Conservation (phyloP, 1,140 invertebrate species). For the Lordiphosa mommai region DNA sequence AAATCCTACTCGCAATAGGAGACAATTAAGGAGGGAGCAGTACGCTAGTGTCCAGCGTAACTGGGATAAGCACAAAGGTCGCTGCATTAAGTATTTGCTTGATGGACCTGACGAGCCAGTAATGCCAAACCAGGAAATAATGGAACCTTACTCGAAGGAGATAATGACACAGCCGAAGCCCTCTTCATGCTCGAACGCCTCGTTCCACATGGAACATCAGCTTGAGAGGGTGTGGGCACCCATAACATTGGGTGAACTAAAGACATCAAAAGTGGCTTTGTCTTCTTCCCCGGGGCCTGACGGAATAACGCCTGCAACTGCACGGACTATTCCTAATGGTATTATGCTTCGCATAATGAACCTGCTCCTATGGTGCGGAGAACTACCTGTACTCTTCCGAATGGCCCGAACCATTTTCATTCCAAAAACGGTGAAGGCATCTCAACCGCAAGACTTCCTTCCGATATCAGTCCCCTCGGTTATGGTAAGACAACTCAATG, state of each 20-base stretch:
- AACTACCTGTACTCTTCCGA: conserved; percentile 10
- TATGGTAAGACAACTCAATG: conserved; percentile 26
- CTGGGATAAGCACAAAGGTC: not conserved
- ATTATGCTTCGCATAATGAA: conserved; percentile 35
- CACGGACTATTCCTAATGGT: conserved; percentile 8
- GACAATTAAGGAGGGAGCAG: too few relatives aligned
- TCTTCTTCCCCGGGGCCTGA: conserved; percentile 7
- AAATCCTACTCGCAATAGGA: too few relatives aligned
- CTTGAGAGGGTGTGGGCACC: conserved; percentile 11
- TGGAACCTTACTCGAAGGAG: conserved; percentile 15
- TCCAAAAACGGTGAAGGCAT: conserved; percentile 12
- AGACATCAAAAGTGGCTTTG: not conserved
- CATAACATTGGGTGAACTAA: not conserved
- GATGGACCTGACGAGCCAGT: conserved; percentile 9
- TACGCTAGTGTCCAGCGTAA: not conserved
- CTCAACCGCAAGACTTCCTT: conserved; percentile 17
- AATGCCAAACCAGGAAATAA: conserved; percentile 5
- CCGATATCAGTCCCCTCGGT: conserved; percentile 20
- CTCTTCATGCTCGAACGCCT: not conserved
- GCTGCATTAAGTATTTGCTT: conserved; percentile 2
- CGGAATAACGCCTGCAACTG: conserved; percentile 5
- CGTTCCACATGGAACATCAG: not conserved
- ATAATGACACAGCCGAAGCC: conserved; percentile 10
- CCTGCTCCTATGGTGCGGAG: conserved; percentile 21
- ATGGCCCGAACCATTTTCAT: conserved; percentile 25